Percentiles rank a stretch among this genome's conserved stretches.
phyloP scores from a whole-genome alignment of 2,113 vertebrate species.

The Sorex fumeus region DNA sequence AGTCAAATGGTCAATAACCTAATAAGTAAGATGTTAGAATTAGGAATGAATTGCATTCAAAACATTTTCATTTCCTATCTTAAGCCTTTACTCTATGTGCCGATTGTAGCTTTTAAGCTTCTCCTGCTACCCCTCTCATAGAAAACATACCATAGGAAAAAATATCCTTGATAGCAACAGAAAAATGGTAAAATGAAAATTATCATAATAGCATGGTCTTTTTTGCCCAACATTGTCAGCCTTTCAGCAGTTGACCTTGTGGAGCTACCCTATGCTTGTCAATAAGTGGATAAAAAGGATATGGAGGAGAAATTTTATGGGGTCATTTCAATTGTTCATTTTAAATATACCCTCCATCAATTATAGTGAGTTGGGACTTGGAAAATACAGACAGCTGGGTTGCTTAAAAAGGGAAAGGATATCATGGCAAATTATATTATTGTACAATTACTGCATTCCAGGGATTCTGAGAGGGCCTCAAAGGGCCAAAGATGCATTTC shows the following conservation, averaged over 20 bases:
- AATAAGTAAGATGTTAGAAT: neutral
- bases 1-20: conserved; percentile 12
- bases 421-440: conserved; percentile 71
- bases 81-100: conserved; percentile 24
- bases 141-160: conserved; percentile 37
- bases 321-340: conserved; percentile 72
- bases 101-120: conserved; percentile 34
- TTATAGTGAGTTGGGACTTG: conserved; percentile 80
- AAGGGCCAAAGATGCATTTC: conserved; percentile 64
- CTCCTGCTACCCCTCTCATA: conserved; percentile 45
- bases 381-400: conserved; percentile 79
- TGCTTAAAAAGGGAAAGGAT: conserved; percentile 69
- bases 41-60: neutral
- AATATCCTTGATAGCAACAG: conserved; percentile 67
- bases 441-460: conserved; percentile 67
- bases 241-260: conserved; percentile 61
- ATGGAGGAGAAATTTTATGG: conserved; percentile 68
- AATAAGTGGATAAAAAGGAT: conserved; percentile 64
- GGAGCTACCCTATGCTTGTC: conserved; percentile 62
- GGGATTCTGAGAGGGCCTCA: conserved; percentile 31
- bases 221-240: conserved; percentile 44
- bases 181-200: conserved; percentile 66
- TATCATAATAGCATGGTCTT: conserved; percentile 58
- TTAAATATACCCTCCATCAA: conserved; percentile 81
- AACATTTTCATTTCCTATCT: neutral